These are phyloP conservation scores for Falco novaeseelandiae DNA, from an alignment of 2,797 vertebrate genomes.

Conservation along the genomic window DNA sequence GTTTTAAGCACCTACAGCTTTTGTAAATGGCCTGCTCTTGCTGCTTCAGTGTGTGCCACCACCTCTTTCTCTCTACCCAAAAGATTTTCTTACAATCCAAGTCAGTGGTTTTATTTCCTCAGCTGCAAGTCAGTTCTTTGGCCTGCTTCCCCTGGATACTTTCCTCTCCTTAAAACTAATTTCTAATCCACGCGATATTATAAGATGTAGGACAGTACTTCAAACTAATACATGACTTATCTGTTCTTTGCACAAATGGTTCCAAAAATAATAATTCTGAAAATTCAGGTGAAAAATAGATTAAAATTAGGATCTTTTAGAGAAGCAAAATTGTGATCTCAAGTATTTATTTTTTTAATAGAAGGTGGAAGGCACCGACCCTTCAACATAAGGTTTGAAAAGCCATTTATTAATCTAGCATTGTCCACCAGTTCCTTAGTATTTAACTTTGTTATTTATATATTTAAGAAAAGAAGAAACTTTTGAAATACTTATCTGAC, in stretches of 20 bases:
- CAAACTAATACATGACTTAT: neutral
- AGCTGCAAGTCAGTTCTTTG: neutral
- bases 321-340: neutral
- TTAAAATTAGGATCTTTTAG: neutral
- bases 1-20: neutral
- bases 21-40: neutral
- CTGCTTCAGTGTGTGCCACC: neutral
- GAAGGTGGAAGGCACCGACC: neutral
- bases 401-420: neutral
- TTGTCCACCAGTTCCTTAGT: neutral
- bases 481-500: neutral
- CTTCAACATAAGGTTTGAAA: neutral
- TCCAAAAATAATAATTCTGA: neutral
- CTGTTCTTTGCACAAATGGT: neutral
- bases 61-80: neutral
- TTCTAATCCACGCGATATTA: neutral
- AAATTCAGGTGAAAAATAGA: neutral
- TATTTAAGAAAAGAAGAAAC: neutral
- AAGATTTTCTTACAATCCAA: neutral
- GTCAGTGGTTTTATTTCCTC: neutral
- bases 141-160: neutral
- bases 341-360: neutral
- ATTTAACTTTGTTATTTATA: neutral
- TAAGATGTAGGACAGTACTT: neutral
- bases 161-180: neutral